These are phyloP conservation scores for Rhynchomys soricoides DNA, from an alignment of 2,113 vertebrate species.

Conservation along the genomic window DNA sequence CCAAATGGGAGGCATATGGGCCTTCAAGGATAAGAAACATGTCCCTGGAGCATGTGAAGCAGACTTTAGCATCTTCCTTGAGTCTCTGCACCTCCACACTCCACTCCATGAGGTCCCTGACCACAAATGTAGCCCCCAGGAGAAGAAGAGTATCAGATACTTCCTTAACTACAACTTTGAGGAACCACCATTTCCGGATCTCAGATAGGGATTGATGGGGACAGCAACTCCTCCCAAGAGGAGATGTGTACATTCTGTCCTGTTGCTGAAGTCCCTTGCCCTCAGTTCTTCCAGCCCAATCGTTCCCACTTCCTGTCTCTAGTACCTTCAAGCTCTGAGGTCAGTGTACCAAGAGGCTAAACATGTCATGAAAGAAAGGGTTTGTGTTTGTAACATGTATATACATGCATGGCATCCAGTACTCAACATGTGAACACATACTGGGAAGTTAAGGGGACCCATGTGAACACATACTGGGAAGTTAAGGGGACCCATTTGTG, in stretches of 20 bases:
- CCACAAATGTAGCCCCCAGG: conserved; percentile 92
- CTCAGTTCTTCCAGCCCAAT: neutral
- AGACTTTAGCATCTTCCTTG: conserved; percentile 89
- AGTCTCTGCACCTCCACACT: conserved; percentile 87
- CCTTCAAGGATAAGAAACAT: conserved; percentile 87
- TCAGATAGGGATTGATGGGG: conserved; percentile 81
- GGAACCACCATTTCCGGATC: conserved; percentile 90
- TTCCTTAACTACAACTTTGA: conserved; percentile 96
- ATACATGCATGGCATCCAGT: conserved; percentile 13
- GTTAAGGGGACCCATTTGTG: conserved; percentile 59
- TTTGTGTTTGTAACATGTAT: conserved; percentile 61
- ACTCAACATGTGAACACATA: conserved; percentile 26
- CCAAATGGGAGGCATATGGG: conserved; percentile 83
- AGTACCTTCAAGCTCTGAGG: conserved; percentile 40
- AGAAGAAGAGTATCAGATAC: conserved; percentile 94
- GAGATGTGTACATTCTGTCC: neutral
- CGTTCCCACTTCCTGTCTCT: neutral
- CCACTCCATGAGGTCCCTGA: conserved; percentile 84
- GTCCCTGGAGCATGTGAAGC: conserved; percentile 88
- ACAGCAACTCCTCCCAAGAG: conserved; percentile 13
- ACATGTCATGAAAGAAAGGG: conserved; percentile 1
- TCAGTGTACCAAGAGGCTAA: conserved; percentile 17
- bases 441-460: conserved; percentile 65
- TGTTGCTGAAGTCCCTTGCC: neutral
- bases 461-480: conserved; percentile 48